phyloP scores from a whole-genome alignment of 2,113 vertebrate genomes.

The Thalassarche chlororhynchos region DNA sequence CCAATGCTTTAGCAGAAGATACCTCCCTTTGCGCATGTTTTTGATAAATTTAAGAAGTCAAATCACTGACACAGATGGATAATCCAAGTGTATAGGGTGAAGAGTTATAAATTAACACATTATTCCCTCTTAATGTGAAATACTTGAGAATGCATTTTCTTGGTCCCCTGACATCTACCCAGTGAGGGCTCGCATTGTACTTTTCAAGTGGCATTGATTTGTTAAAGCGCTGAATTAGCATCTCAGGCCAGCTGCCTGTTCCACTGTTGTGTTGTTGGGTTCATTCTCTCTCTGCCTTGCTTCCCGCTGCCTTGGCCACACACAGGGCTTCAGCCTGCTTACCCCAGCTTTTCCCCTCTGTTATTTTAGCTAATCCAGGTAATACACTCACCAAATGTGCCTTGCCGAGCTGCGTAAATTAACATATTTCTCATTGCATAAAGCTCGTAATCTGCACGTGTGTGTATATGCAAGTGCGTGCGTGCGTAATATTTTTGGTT shows the following conservation, averaged over 20 bases:
- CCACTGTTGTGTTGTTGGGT: conserved; percentile 76
- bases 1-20: conserved; percentile 64
- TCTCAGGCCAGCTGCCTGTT: conserved; percentile 89
- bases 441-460: neutral
- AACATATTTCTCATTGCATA: neutral
- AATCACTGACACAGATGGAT: conserved; percentile 97
- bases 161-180: conserved; percentile 87
- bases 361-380: conserved; percentile 57
- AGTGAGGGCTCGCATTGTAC: conserved; percentile 92
- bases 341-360: conserved; percentile 61
- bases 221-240: conserved; percentile 99
- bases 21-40: conserved; percentile 79
- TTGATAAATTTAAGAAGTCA: conserved; percentile 95
- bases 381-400: conserved; percentile 35
- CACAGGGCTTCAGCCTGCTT: conserved; percentile 66
- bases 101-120: conserved; percentile 99
- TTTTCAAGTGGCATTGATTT: conserved; percentile 99
- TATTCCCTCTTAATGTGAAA: conserved; percentile 97
- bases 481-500: neutral
- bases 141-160: conserved; percentile 91
- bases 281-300: conserved; percentile 65
- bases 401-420: conserved; percentile 24
- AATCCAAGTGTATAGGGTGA: conserved; percentile 89
- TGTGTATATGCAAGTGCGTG: neutral
- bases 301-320: conserved; percentile 72